These are phyloP conservation scores for Epistrophe grossulariae DNA, from an alignment of 2,888 invertebrate species.

Conservation along the genomic window DNA sequence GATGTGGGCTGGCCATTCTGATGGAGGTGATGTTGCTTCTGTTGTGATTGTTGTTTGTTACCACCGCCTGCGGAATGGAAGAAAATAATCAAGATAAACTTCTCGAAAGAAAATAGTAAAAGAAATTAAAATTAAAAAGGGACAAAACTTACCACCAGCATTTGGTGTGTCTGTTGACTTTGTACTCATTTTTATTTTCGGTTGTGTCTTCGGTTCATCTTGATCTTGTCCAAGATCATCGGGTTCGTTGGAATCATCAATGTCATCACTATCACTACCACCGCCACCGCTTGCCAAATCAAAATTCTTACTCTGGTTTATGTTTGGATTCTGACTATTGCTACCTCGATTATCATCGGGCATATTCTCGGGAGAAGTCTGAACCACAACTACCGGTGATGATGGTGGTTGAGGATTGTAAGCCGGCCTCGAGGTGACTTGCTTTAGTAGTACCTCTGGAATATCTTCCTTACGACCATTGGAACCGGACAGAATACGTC, in stretches of 20 bases:
- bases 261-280: constrained; percentile 56
- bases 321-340: constrained; percentile 78
- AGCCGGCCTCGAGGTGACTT: constrained; percentile 86
- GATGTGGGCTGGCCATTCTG: constrained; percentile 59
- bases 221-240: constrained; percentile 61
- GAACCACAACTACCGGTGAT: constrained; percentile 80
- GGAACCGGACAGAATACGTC: constrained; percentile 93
- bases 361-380: constrained; percentile 73
- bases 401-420: constrained; percentile 80
- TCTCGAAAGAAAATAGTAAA: background rate
- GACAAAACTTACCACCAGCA: constrained; percentile 46
- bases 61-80: constrained; percentile 33
- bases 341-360: constrained; percentile 66
- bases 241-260: constrained; percentile 57
- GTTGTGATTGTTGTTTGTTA: constrained; percentile 56
- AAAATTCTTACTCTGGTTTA: constrained; percentile 79
- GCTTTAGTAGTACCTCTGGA: constrained; percentile 89
- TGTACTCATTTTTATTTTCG: constrained; percentile 78
- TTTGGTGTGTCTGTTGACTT: constrained; percentile 76
- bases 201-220: constrained; percentile 78
- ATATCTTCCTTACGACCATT: constrained; percentile 93
- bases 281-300: constrained; percentile 48
- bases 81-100: background rate
- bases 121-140: background rate
- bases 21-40: constrained; percentile 63